phyloP scores from a whole-genome alignment of 2,113 vertebrate species.

The Seriola dumerili region DNA sequence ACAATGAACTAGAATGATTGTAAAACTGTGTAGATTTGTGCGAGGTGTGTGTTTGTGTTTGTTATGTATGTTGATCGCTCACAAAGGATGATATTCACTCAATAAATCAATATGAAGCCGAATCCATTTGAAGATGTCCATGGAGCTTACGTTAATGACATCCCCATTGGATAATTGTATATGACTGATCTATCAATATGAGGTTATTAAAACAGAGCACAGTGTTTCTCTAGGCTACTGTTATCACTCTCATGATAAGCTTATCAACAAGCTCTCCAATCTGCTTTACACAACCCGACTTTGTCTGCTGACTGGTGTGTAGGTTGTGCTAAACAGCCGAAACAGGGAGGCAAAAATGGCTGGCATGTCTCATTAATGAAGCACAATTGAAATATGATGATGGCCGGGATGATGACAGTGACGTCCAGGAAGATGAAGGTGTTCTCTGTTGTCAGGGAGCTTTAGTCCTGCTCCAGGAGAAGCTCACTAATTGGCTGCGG shows the following conservation, averaged over 20 bases:
- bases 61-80: background rate
- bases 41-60: conserved; percentile 9
- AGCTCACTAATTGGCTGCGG: conserved; percentile 75
- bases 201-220: conserved; percentile 39
- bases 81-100: conserved; percentile 10
- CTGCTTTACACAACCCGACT: conserved; percentile 23
- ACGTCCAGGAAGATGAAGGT: conserved; percentile 68
- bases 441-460: conserved; percentile 75
- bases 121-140: conserved; percentile 19
- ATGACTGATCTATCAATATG: conserved; percentile 43
- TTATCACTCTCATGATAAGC: conserved; percentile 33
- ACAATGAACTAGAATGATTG: background rate
- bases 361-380: conserved; percentile 59
- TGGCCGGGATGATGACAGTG: conserved; percentile 56
- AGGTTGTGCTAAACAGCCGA: conserved; percentile 52
- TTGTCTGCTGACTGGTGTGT: conserved; percentile 43
- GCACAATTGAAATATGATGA: conserved; percentile 55
- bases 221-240: conserved; percentile 29
- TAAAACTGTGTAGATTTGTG: background rate
- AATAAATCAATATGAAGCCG: conserved; percentile 32
- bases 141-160: conserved; percentile 30
- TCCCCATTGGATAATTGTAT: conserved; percentile 29
- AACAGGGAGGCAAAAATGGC: conserved; percentile 43
- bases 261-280: conserved; percentile 39
- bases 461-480: conserved; percentile 57